Evolutionary conservation across 2,888 invertebrate genomes (phyloP), one percentile per base, ranked within the genome.

Genomic region (Acleris sparsana): DNA sequence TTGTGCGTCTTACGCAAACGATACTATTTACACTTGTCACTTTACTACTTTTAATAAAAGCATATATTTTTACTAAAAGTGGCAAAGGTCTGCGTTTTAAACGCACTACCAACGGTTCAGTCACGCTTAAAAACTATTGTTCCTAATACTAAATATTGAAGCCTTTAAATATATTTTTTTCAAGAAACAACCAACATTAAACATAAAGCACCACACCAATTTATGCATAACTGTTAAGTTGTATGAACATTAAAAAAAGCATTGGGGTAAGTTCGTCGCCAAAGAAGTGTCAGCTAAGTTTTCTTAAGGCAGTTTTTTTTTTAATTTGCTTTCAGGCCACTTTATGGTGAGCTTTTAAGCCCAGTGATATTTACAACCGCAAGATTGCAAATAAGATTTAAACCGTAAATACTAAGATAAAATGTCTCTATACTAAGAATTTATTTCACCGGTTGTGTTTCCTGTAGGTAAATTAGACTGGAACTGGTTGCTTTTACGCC

Each of bases 11-110:
- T 33, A 68, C 68, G 68, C 68, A 49, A 62, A 49, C 51, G 59
- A 51, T 63, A 53, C 52, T 85, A 85, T 86, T 80, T 86, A 86
- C 84, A 87, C 75, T 73, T 77, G 65, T 60, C 72, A 84, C 80
- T 78, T 80, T 80, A 79, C 82, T 81, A 80, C 80, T 66, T 76
- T 78, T 77, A 77, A 78, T 77, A 77, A 77, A 78, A 78, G 0
- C 33, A 33, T 75, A 78, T 17, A 22, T 51, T 5, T 43, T 53
- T 7, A 11, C n/a, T 25, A 57, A 66, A 62, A 66, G 80, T 78
- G 82, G 81, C 82, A 83, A 83, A 80, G 80, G 82, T 78, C 67
- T 70, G 86, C 88, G 88, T 89, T 89, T 84, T 72, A 69, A 88
- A 89, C 88, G 89, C 87, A 76, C 75, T 64, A 70, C 72, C 71